Conservation (phyloP, 2,113 vertebrate species). For the Halcyon malimbica region DNA sequence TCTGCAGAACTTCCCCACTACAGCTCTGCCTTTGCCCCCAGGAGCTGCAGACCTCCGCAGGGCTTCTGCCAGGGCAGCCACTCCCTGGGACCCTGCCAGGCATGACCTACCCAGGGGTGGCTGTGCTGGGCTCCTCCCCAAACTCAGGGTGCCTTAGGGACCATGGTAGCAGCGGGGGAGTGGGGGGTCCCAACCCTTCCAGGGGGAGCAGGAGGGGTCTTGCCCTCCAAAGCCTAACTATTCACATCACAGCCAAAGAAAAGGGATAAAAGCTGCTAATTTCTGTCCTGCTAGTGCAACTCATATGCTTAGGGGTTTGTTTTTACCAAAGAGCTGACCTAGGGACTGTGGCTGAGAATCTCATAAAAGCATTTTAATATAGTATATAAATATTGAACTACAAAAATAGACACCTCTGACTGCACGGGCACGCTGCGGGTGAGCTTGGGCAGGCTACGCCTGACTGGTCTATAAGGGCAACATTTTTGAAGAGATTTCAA, state of each 20-base stretch:
- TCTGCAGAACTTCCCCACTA: not conserved
- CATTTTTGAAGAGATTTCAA: not conserved
- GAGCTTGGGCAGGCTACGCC: not conserved
- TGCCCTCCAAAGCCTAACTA: not conserved
- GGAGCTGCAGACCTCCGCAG: not conserved
- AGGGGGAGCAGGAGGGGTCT: not conserved
- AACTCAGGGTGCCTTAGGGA: not conserved
- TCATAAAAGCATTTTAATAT: conserved; percentile 47
- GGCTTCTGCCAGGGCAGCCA: not conserved
- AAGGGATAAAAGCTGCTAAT: not conserved
- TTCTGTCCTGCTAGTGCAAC: not conserved
- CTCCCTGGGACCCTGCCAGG: not conserved
- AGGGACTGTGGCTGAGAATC: not conserved
- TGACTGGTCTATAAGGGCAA: not conserved
- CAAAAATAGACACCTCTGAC: conserved; percentile 66
- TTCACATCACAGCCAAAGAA: not conserved
- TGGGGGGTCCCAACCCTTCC: not conserved
- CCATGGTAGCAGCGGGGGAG: not conserved
- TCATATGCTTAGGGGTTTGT: rapidly evolving
- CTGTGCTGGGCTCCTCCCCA: not conserved
- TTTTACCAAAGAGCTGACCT: conserved; percentile 2
- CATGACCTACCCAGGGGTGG: rapidly evolving
- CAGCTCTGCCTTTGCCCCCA: not conserved
- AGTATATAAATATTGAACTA: conserved; percentile 53
- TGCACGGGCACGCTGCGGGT: not conserved